Base-by-base conservation (phyloP, 2,797 vertebrate genomes). In the Oreortyx pictus region DNA sequence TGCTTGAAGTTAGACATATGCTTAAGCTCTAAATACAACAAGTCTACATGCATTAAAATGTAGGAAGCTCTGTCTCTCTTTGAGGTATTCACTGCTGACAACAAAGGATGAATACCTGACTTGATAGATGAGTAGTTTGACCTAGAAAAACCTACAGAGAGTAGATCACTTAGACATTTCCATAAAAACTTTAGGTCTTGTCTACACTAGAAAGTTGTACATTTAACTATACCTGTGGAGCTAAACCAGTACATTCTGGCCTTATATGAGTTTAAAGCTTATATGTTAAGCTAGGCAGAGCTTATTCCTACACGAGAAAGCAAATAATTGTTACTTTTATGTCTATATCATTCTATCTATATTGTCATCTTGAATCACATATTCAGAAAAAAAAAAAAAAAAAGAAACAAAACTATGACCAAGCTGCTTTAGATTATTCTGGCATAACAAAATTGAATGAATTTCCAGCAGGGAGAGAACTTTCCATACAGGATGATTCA, bases 31-130 rank as follows among this genome's bases (percentile, higher is more conserved):
- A 39, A 14, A 68, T n/a, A 71, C 62, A 60, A 61, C 33, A 90
- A 89, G 70, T 14, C 74, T 70, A 78, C 31, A 71, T 4, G 50
- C 93, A 87, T 80, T 92, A 74, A 92, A 93, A 92, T 47, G 71
- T 83, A 83, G 66, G 52, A 60, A 94, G 82, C 49, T 59, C 82
- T 94, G 92, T 57, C 79, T 86, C 4, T 73, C 92, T 93, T 64
- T 82, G 85, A 95, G 82, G 70, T 79, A 95, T 93, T 95, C 96
- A 89, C 79, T 88, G 73, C 87, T 95, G 94, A 94, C 92, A 95
- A 91, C 90, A 95, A 93, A 94, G 82, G 90, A 95, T 92, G 95
- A 96, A 95, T 89, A 96, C 60, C 95, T 94, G 90, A 95, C 85
- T 94, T 96, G 95, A 96, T 54, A 81, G 85, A 94, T 92, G 89